These are phyloP conservation scores for Antedon mediterranea DNA, from an alignment of 53 echinoderm and acorn worm genomes.

Conservation along the genomic window DNA sequence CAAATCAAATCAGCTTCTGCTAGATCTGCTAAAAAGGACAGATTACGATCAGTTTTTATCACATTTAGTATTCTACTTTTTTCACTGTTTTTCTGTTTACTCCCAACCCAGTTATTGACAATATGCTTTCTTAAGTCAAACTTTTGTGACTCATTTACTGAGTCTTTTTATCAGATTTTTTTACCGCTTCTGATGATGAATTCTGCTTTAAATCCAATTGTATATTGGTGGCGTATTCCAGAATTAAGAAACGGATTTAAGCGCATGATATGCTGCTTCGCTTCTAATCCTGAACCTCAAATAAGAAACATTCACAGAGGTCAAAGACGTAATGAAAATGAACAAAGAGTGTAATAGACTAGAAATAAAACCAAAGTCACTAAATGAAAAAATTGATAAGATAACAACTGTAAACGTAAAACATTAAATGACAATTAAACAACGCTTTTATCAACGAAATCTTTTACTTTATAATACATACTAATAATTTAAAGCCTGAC, in stretches of 20 bases:
- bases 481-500: too few relatives aligned
- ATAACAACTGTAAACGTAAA: too few relatives aligned
- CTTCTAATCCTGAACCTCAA: too few relatives aligned
- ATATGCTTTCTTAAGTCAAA: not conserved
- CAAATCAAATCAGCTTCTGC: not conserved
- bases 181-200: not conserved
- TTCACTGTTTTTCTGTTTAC: not conserved
- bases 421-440: too few relatives aligned
- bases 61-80: not conserved
- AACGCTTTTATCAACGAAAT: too few relatives aligned
- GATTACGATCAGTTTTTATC: not conserved
- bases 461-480: too few relatives aligned
- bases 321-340: too few relatives aligned
- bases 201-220: not conserved
- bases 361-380: too few relatives aligned
- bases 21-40: not conserved
- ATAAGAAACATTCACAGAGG: too few relatives aligned
- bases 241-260: not conserved
- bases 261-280: not conserved
- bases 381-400: too few relatives aligned
- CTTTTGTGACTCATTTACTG: not conserved
- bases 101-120: not conserved
- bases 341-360: too few relatives aligned
- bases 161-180: not conserved
- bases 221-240: not conserved